Base-by-base conservation (phyloP, 30 jellyfish, hydroid and myxozoan species). In the Aurelia sp. region DNA sequence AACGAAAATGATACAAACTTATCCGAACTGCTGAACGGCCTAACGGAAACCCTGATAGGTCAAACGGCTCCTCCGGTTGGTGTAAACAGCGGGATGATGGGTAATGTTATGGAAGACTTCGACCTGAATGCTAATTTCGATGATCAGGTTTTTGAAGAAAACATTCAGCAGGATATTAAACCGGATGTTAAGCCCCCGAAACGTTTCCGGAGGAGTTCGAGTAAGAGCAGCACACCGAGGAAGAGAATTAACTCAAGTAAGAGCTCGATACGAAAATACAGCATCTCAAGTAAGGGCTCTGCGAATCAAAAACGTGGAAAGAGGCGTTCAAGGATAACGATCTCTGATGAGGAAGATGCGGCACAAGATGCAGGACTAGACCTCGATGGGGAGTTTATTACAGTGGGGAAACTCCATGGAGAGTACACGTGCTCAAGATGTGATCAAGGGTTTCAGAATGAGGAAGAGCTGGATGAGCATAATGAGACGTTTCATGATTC, bases 401-500 rank as follows among this genome's bases (percentile, higher is more conserved):
- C 93, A 18, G 84, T 76, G 41, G 87, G 87, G 19, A 84, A 84
- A 55, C 74, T 84, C 6, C 78, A 84, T 50, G 93, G 93, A 16
- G 93, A 84, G 60, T 84, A 58, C 64, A 84, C 93, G 35, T 84
- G 93, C 30, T 84, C 93, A 31, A 71, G 93, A 21, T 84, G 93
- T 71, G 93, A 84, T 30, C 81, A 41, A 19, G 93, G 93, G 11
- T 84, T 84, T 30, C 93, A 71, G 76, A 84, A 84, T 68, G 93
- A 84, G 37, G 73, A 58, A 74, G 93, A 84, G 51, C 40, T 84
- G 47, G 93, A 84, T 53, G 93, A 84, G n/a, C 93, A 84, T 40
- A 84, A 84, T 52, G 93, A 84, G 60, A 70, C 82, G 33, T 84
- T 84, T 84, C 93, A 84, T 62, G 93, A 84, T 62, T 84, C 93